phyloP scores from a whole-genome alignment of 2,888 invertebrate genomes.

The Chirona hameri region DNA sequence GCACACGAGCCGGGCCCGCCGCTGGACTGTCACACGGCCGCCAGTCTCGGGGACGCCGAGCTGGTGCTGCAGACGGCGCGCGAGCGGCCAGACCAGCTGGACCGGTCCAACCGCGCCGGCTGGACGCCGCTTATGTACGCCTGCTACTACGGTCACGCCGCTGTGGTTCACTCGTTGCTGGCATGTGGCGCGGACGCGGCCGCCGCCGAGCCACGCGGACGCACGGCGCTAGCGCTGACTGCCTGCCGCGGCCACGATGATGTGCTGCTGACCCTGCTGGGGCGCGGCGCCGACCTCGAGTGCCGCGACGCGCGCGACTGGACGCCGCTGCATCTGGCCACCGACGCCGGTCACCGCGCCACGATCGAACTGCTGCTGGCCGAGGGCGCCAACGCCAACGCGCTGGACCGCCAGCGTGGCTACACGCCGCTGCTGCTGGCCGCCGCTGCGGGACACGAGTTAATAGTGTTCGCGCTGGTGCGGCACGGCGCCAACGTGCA shows the following conservation, averaged over 20 bases:
- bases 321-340: constrained; percentile 49
- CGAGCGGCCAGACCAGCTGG: neutral
- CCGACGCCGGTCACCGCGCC: constrained; percentile 49
- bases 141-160: constrained; percentile 49
- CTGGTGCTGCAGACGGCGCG: constrained; percentile 9
- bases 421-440: constrained; percentile 50
- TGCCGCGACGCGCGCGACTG: constrained; percentile 48
- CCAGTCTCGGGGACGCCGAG: constrained; percentile 28
- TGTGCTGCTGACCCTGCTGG: neutral
- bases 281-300: constrained; percentile 46
- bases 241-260: constrained; percentile 6
- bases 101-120: constrained; percentile 45
- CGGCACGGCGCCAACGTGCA: constrained; percentile 45
- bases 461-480: constrained; percentile 48
- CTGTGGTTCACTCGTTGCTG: constrained; percentile 47
- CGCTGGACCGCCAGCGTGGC: constrained; percentile 46
- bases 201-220: neutral
- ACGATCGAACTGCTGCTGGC: constrained; percentile 48
- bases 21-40: constrained; percentile 27
- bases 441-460: constrained; percentile 46
- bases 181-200: constrained; percentile 31
- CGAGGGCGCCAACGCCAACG: constrained; percentile 47
- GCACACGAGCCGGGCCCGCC: constrained; percentile 1
- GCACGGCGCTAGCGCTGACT: neutral
- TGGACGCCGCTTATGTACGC: constrained; percentile 52